phyloP scores from a whole-genome alignment of 2,113 vertebrate genomes.

The Phalacrocorax pelagicus region DNA sequence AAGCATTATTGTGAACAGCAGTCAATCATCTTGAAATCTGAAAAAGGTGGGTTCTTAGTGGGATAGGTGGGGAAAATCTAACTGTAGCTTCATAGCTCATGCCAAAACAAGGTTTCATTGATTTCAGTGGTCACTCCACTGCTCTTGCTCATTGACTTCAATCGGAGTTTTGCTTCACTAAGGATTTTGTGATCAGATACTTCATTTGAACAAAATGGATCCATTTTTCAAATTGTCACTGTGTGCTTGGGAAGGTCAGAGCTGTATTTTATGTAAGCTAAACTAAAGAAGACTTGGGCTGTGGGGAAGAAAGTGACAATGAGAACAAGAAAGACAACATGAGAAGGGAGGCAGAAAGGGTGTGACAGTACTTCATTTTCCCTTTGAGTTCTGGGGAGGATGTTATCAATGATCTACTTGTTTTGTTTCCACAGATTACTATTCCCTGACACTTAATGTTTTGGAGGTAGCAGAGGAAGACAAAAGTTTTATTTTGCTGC shows the following conservation, averaged over 20 bases:
- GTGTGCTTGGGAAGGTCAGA: neutral
- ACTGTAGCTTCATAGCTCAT: neutral
- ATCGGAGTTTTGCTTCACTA: neutral
- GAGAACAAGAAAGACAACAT: neutral
- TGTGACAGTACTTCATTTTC: neutral
- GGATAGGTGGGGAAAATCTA: neutral
- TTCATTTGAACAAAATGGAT: neutral
- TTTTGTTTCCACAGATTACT: neutral
- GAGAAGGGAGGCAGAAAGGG: neutral
- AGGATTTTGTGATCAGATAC: conserved; percentile 7
- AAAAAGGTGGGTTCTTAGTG: neutral
- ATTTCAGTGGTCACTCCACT: neutral
- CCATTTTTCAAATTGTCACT: conserved; percentile 4
- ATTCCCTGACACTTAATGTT: neutral
- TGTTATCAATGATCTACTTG: neutral
- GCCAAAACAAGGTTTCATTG: neutral
- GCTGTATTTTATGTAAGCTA: neutral
- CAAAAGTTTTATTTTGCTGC: neutral
- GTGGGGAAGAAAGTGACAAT: neutral
- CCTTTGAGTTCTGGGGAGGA: neutral
- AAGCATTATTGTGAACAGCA: neutral
- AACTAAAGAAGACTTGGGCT: neutral
- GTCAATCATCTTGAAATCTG: neutral
- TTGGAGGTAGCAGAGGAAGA: neutral
- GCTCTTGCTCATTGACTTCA: neutral